These are phyloP conservation scores for Heliconius congener DNA, from an alignment of 1,140 invertebrate genomes.

Conservation along the genomic window DNA sequence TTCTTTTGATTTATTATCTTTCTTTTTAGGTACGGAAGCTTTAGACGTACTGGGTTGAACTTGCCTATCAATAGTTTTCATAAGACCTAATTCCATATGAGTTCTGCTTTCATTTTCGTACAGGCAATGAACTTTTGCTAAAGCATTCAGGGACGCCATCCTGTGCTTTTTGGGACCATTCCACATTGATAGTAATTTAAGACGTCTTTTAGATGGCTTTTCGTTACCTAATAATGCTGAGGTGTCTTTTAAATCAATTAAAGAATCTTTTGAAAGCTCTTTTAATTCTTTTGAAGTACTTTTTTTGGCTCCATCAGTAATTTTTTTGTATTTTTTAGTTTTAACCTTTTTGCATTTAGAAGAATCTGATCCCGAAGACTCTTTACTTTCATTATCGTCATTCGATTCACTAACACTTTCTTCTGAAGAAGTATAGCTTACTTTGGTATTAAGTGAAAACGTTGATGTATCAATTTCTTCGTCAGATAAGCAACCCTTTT, in stretches of 20 bases:
- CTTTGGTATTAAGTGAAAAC: slow-evolving; percentile 68
- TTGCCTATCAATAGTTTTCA: slow-evolving; percentile 74
- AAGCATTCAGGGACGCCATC: slow-evolving; percentile 93
- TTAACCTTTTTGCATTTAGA: slow-evolving; percentile 63
- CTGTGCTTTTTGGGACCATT: slow-evolving; percentile 88
- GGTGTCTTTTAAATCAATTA: slow-evolving; percentile 72
- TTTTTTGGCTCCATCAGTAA: slow-evolving; percentile 66
- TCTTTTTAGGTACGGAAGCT: slow-evolving; percentile 61
- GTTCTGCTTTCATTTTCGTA: slow-evolving; percentile 93
- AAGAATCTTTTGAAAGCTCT: slow-evolving; percentile 75
- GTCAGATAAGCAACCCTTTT: slow-evolving; percentile 62
- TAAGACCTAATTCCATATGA: slow-evolving; percentile 83
- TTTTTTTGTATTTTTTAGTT: slow-evolving; percentile 72
- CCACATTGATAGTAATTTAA: slow-evolving; percentile 79
- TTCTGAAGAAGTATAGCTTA: slow-evolving; percentile 69
- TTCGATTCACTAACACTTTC: slow-evolving; percentile 74
- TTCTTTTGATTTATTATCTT: slow-evolving; percentile 68
- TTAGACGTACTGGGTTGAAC: slow-evolving; percentile 66
- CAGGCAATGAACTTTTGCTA: slow-evolving; percentile 95
- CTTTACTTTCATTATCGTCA: slow-evolving; percentile 72
- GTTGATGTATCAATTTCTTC: slow-evolving; percentile 71
- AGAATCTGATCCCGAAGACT: slow-evolving; percentile 66
- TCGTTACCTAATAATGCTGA: slow-evolving; percentile 60
- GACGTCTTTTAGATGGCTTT: slow-evolving; percentile 72
- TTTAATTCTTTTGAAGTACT: slow-evolving; percentile 71